phyloP scores from a whole-genome alignment of 2,797 vertebrate species.

The Acomys russatus region DNA sequence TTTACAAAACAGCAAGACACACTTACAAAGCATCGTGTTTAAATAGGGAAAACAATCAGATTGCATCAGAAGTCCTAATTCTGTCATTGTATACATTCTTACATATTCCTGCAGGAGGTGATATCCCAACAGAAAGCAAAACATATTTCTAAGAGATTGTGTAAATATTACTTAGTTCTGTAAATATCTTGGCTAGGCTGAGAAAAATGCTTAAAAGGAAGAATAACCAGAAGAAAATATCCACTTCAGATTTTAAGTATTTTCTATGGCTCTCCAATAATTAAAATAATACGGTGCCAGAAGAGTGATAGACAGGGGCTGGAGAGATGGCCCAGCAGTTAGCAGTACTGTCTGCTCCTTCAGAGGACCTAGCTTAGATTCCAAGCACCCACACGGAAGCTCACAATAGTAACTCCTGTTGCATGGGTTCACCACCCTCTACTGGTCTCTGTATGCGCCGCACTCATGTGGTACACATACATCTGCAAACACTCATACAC shows the following conservation, averaged over 20 bases:
- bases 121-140: conserved; percentile 19
- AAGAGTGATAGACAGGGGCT: background rate
- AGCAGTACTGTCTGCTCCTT: background rate
- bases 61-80: background rate
- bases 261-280: conserved; percentile 20
- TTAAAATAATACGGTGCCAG: conserved; percentile 41
- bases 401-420: background rate
- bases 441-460: background rate
- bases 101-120: background rate
- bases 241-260: conserved; percentile 32
- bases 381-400: background rate
- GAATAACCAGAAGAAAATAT: conserved; percentile 48
- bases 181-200: conserved; percentile 46
- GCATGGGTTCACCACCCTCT: background rate
- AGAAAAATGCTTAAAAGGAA: conserved; percentile 13
- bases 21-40: background rate
- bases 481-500: background rate
- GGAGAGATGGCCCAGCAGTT: background rate
- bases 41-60: background rate
- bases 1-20: background rate
- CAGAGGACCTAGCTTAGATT: background rate
- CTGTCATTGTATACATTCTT: conserved; percentile 17
- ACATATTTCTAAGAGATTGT: background rate
- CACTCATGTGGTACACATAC: background rate
- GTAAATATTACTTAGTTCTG: conserved; percentile 20